Conservation (phyloP, 2,113 vertebrate genomes). For the Sturnira hondurensis region DNA sequence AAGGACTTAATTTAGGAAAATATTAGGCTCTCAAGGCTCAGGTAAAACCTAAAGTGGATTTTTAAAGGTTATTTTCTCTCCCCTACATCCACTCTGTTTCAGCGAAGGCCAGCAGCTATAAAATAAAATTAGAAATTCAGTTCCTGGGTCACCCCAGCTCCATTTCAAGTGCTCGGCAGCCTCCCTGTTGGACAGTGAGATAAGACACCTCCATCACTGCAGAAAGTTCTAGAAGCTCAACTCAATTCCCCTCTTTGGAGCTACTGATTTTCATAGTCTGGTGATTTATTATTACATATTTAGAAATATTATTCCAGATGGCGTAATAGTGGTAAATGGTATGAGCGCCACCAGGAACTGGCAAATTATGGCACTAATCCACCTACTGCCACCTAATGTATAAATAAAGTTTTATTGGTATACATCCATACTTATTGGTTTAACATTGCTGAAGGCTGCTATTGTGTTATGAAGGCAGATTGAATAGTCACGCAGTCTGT, state of each 20-base stretch:
- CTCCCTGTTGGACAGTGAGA: accelerated
- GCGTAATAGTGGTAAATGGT: background rate
- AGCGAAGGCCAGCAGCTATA: background rate
- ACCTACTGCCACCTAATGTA: background rate
- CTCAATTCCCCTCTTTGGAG: background rate
- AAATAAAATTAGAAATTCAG: background rate
- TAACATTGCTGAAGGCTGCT: background rate
- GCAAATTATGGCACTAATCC: background rate
- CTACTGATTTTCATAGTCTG: background rate
- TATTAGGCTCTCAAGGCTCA: background rate
- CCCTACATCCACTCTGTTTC: background rate
- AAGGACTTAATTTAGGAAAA: background rate
- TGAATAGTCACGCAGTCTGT: background rate
- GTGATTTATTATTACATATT: background rate
- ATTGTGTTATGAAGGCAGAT: background rate
- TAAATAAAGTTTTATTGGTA: background rate
- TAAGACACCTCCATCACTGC: accelerated
- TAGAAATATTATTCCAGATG: background rate
- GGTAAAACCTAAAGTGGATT: background rate
- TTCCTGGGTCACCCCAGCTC: background rate
- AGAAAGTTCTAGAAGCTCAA: background rate
- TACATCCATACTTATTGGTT: background rate
- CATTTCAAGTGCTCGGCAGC: background rate
- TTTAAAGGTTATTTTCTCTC: background rate
- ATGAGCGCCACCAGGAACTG: background rate